Percentiles rank a stretch among this genome's conserved stretches.
phyloP scores from a whole-genome alignment of 2,888 invertebrate species.

The Oligia fasciuncula region DNA sequence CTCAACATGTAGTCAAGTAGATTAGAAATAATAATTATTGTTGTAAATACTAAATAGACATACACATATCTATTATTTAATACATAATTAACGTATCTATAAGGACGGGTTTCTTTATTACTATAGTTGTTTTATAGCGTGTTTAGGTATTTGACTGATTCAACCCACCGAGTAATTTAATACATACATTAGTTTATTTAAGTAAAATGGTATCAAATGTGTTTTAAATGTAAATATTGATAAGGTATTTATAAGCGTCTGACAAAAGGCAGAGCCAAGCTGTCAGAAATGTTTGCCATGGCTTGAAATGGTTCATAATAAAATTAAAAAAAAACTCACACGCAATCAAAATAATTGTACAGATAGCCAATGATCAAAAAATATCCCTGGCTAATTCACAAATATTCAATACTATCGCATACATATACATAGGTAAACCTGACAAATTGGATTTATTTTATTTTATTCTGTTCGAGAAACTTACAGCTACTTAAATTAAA shows the following conservation, averaged over 20 bases:
- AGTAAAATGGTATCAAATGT: not conserved
- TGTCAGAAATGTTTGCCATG: not conserved
- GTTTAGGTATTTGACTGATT: conserved; percentile 33
- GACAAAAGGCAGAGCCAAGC: not conserved
- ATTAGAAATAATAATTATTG: conserved; percentile 22
- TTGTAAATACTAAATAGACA: conserved; percentile 44
- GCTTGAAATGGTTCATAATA: too few relatives aligned
- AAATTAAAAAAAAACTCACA: not conserved
- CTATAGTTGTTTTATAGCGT: conserved; percentile 3
- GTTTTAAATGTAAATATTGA: conserved; percentile 43
- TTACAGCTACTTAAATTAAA: too few relatives aligned
- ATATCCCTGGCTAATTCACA: not conserved
- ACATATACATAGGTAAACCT: too few relatives aligned
- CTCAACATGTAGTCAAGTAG: conserved; percentile 54
- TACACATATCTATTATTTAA: conserved; percentile 9
- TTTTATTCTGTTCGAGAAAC: too few relatives aligned
- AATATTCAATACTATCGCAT: not conserved
- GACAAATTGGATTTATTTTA: not conserved
- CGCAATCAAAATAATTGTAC: not conserved
- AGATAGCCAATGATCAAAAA: not conserved
- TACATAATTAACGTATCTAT: not conserved
- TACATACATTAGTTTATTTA: conserved; percentile 7
- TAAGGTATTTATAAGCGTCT: conserved; percentile 4
- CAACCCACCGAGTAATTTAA: conserved; percentile 25
- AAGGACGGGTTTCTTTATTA: conserved; percentile 19